A percentile compares a stretch with the other conserved stretches of the same genome.
phyloP scores from a whole-genome alignment of 2,888 invertebrate genomes.

The Hirtodrosophila histrioides region DNA sequence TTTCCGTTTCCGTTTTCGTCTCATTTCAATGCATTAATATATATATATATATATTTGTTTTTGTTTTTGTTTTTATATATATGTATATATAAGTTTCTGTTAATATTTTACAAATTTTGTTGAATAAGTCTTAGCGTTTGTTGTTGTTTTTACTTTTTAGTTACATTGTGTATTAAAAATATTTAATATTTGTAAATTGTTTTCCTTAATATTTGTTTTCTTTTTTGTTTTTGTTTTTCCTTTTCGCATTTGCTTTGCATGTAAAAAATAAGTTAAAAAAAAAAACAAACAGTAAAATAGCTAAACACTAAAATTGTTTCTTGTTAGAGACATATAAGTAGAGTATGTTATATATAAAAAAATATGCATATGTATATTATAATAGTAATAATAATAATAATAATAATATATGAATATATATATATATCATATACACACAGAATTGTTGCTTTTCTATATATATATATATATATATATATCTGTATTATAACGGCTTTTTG shows the following conservation, averaged over 20 bases:
- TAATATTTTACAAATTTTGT: constrained; percentile 73
- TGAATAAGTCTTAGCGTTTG: constrained; percentile 80
- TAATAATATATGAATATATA: constrained; percentile 28
- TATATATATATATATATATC: constrained; percentile 28
- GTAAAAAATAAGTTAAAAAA: constrained; percentile 69
- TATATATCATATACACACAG: neutral
- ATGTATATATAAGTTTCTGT: constrained; percentile 47
- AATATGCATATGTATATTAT: constrained; percentile 62
- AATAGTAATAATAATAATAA: constrained; percentile 31
- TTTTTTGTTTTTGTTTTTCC: constrained; percentile 25
- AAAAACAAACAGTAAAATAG: constrained; percentile 68
- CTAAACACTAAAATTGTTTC: constrained; percentile 64
- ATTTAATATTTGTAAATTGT: constrained; percentile 53
- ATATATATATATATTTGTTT: constrained; percentile 24
- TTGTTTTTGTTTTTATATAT: constrained; percentile 17
- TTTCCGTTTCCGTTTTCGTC: constrained; percentile 36
- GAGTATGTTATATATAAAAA: constrained; percentile 64
- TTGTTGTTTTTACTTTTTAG: constrained; percentile 59
- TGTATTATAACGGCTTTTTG: constrained; percentile 21
- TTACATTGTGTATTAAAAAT: constrained; percentile 74
- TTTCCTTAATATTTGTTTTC: constrained; percentile 36
- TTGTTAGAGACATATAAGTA: constrained; percentile 48
- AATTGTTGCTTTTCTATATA: constrained; percentile 1
- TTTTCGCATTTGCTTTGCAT: constrained; percentile 11
- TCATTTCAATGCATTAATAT: constrained; percentile 35